A percentile compares a stretch with the other conserved stretches of the same genome.
Evolutionary conservation across 2,113 vertebrate genomes (phyloP).

Genomic region (Lepus timidus): DNA sequence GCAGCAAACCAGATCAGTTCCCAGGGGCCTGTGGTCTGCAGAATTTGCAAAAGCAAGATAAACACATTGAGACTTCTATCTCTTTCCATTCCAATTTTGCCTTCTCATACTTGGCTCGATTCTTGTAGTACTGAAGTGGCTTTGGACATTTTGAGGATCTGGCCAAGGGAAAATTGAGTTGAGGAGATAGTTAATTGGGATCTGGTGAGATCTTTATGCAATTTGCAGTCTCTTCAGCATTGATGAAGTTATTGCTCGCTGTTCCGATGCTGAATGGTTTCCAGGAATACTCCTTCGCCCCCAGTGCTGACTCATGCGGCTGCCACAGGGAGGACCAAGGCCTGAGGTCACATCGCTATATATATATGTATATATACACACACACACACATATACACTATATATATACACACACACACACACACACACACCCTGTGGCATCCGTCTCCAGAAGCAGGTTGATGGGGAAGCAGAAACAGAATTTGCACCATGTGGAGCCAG

Average conservation of each 20-base stretch:
- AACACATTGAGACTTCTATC: neutral
- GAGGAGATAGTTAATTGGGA: neutral
- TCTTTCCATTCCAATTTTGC: neutral
- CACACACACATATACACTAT: too few species aligned
- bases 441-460: neutral
- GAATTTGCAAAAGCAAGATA: neutral
- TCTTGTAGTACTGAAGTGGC: neutral
- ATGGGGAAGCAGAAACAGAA: neutral
- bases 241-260: neutral
- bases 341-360: neutral
- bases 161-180: neutral
- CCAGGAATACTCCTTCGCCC: neutral
- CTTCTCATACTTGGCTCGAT: neutral
- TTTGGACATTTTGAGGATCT: neutral
- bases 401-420: too few species aligned
- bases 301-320: accelerated
- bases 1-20: accelerated
- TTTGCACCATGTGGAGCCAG: neutral
- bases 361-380: too few species aligned
- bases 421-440: neutral
- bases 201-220: neutral
- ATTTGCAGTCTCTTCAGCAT: neutral
- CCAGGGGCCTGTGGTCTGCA: neutral
- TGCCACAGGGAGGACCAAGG: too few species aligned
- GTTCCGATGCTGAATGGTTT: neutral